Percentiles rank a stretch among this genome's conserved stretches.
phyloP scores from a whole-genome alignment of 2,797 vertebrate genomes.

The Melanotaenia parkinsoni region DNA sequence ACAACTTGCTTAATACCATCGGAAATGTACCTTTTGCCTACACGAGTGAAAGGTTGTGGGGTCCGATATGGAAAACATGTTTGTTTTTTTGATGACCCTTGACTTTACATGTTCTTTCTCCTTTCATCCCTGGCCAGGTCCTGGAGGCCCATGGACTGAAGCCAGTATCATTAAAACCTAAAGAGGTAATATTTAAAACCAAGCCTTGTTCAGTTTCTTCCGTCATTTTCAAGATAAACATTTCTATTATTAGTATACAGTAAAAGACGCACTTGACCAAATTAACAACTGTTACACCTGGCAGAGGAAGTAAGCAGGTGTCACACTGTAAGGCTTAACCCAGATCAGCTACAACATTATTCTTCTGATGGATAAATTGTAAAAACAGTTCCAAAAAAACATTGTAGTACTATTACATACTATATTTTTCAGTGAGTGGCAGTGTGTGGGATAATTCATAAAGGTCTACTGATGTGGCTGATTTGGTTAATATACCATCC shows the following conservation, averaged over 20 bases:
- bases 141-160: conserved; percentile 95
- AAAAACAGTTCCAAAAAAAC: no score
- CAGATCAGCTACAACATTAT: neutral
- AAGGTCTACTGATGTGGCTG: no score
- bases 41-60: conserved; percentile 44
- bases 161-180: conserved; percentile 92
- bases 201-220: neutral
- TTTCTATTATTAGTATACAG: neutral
- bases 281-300: neutral
- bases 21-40: conserved; percentile 30
- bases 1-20: conserved; percentile 21
- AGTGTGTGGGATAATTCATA: no score
- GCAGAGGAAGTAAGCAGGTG: neutral
- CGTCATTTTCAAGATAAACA: neutral
- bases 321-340: neutral
- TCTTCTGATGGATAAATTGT: no score
- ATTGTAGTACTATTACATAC: no score
- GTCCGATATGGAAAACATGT: conserved; percentile 62
- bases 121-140: conserved; percentile 84
- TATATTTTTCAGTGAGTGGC: no score
- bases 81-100: conserved; percentile 71
- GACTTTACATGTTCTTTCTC: conserved; percentile 59
- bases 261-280: no score
- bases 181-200: conserved; percentile 87
- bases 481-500: no score